A percentile compares a stretch with the other conserved stretches of the same genome.
These are phyloP conservation scores for Okamejei kenojei DNA, from an alignment of 2,797 vertebrate species.

Conservation along the genomic window DNA sequence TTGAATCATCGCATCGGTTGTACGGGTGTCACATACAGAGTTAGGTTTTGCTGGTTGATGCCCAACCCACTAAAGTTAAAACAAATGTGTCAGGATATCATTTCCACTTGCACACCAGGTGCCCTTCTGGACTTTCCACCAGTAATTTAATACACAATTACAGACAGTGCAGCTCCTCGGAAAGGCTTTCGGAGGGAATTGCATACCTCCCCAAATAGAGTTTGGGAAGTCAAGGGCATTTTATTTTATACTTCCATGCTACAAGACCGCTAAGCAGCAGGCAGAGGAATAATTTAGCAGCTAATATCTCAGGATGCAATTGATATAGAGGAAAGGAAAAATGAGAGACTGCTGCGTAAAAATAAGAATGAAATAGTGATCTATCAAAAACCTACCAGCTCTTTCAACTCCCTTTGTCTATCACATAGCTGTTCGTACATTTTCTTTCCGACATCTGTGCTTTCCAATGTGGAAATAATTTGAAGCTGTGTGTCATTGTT, in stretches of 20 bases:
- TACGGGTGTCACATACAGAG: background rate
- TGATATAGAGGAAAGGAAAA: background rate
- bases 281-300: background rate
- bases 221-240: background rate
- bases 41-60: background rate
- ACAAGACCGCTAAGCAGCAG: background rate
- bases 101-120: background rate
- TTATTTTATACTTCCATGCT: background rate
- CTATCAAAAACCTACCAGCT: conserved; percentile 73
- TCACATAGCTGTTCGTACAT: conserved; percentile 99
- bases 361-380: background rate
- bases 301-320: background rate
- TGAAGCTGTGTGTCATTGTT: conserved; percentile 97
- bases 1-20: background rate
- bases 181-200: background rate
- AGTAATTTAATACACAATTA: background rate
- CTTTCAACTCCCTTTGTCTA: conserved; percentile 91
- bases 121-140: background rate
- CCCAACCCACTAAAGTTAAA: background rate
- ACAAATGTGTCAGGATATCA: background rate
- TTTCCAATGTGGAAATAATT: conserved; percentile 97
- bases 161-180: background rate
- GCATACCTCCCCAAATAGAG: background rate
- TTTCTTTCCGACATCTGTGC: conserved; percentile 85
- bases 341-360: background rate